phyloP scores from a whole-genome alignment of 1,140 invertebrate genomes.

The Drosophila azteca region DNA sequence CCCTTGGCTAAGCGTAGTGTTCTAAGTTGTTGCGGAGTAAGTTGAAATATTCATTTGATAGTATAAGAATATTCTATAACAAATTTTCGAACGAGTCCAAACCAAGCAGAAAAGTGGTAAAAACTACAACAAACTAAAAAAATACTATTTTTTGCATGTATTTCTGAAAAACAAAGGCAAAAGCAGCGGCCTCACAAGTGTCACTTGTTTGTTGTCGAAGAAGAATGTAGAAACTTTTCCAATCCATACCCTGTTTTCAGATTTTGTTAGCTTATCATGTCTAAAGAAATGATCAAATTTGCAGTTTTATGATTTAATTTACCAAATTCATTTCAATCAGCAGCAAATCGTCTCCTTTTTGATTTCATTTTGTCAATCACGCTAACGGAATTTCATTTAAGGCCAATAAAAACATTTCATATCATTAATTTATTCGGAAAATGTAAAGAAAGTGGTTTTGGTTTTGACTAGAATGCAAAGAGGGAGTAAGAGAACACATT shows the following conservation, averaged over 20 bases:
- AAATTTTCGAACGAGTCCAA: no score
- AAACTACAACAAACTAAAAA: not conserved
- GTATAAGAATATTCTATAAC: no score
- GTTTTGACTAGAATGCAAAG: no score
- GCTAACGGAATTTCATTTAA: conserved; percentile 20
- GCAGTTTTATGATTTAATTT: conserved; percentile 49
- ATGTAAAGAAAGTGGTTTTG: no score
- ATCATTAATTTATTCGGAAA: not conserved
- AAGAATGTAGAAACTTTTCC: conserved; percentile 13
- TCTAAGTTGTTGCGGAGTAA: no score
- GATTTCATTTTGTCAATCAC: not conserved
- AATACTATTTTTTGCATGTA: not conserved
- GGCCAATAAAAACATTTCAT: conserved; percentile 6
- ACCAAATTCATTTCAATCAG: conserved; percentile 42
- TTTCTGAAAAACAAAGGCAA: not conserved
- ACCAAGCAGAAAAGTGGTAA: no score
- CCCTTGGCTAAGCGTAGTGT: no score
- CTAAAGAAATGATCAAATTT: conserved; percentile 14
- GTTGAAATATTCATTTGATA: conserved; percentile 3
- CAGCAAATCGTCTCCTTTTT: conserved; percentile 17
- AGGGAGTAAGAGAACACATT: not conserved
- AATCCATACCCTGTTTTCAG: conserved; percentile 2
- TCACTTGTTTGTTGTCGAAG: no score
- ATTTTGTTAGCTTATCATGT: conserved; percentile 21
- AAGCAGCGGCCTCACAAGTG: no score